Base-by-base conservation (phyloP, 2,797 vertebrate genomes). In the Bradypus variegatus region DNA sequence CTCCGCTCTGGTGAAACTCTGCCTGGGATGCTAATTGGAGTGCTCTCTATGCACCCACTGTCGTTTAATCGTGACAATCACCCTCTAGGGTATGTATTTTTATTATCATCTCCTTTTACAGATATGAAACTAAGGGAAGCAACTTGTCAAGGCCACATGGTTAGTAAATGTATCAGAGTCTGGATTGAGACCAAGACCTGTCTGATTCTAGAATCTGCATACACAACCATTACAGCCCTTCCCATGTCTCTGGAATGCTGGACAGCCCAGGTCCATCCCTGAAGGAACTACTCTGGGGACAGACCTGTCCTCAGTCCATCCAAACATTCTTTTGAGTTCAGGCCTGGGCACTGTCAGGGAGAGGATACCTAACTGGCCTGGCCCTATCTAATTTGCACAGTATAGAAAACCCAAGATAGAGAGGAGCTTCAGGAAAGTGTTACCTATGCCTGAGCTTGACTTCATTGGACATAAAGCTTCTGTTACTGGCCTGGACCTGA, bases 81-180 rank as follows among this genome's bases (percentile, higher is more conserved):
- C 53, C 19, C 65, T 48, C 27, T 41, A 55, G 62, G 7, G 9
- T n/a, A 25, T 13, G 7, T 18, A 12, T 90, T 69, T 87, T 64
- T 77, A 67, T 91, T 55, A 88, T 33, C 18, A 79, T 45, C 58
- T 41, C 38, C 16, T 87, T 93, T 88, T 64, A 78, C 45, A 48
- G 60, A 62, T 84, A 33, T 76, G 88, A 33, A 91, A 76, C 90
- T 38, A 94, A 92, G 21, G 21, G 64, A 85, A 84, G 45, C 27
- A 79, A 60, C 77, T 90, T 86, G n/a, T 82, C 31, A 73, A 89
- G 38, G 36, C 73, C 76, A 65, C 38, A 9, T 65, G 87, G 69
- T 72, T 92, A 87, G 16, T 90, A 60, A 83, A 36, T 45, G 41
- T 78, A 64, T 85, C 82, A 69, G 64, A 67, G 27, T 45, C 50